A percentile compares a stretch with the other conserved stretches of the same genome.
These are phyloP conservation scores for Cirrhinus molitorella DNA, from an alignment of 2,797 vertebrate species.

Conservation along the genomic window DNA sequence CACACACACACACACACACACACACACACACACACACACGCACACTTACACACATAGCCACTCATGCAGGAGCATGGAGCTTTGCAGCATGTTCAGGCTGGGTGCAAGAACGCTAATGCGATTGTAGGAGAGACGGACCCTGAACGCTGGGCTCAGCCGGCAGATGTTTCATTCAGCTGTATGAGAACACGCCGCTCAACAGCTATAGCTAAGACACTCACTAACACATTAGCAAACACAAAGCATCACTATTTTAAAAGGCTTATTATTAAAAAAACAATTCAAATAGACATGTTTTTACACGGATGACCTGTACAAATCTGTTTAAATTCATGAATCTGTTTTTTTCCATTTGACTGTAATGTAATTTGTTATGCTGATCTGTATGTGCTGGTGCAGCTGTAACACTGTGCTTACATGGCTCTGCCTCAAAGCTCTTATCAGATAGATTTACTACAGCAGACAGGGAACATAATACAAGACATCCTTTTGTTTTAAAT, in stretches of 20 bases:
- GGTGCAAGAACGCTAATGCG: conserved; percentile 44
- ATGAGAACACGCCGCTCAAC: conserved; percentile 48
- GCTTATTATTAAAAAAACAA: neutral
- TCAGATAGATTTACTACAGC: conserved; percentile 7
- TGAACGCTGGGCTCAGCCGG: conserved; percentile 2
- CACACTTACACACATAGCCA: conserved; percentile 36
- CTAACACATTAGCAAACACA: conserved; percentile 28
- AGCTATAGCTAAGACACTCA: conserved; percentile 30
- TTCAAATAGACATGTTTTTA: conserved; percentile 6
- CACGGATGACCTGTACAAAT: conserved; percentile 2
- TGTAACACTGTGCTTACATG: neutral
- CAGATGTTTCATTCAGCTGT: conserved; percentile 51
- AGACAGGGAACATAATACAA: neutral
- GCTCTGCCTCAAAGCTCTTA: conserved; percentile 14
- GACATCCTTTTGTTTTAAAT: conserved; percentile 7
- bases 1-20: conserved; percentile 12
- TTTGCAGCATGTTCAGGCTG: conserved; percentile 56
- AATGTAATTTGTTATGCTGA: conserved; percentile 19
- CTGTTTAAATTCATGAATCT: neutral
- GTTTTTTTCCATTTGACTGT: conserved; percentile 1
- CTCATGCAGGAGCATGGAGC: conserved; percentile 51
- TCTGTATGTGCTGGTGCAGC: conserved; percentile 23
- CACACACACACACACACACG: too few relatives aligned
- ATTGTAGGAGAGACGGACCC: conserved; percentile 45
- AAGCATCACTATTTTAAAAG: conserved; percentile 28